Evolutionary conservation across 37 sponge, comb jelly and placozoan genomes (phyloP).

Genomic region (Halisarca cf. caerulea): DNA sequence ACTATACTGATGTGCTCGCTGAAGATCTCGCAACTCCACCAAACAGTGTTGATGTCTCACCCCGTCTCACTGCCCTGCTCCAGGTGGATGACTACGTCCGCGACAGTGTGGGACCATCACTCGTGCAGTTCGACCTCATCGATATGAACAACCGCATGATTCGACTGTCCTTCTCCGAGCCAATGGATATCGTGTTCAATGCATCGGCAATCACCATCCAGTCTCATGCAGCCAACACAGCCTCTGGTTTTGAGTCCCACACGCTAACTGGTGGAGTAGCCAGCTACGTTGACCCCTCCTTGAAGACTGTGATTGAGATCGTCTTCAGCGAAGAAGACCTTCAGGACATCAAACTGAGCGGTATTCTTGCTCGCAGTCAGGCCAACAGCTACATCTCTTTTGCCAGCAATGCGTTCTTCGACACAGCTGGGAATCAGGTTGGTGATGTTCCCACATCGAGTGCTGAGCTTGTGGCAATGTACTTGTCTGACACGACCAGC

Average conservation of each 20-base stretch:
- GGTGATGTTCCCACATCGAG: neutral
- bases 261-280: constrained; percentile 58
- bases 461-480: constrained; percentile 41
- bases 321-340: constrained; percentile 59
- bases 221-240: neutral
- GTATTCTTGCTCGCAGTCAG: constrained; percentile 45
- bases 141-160: constrained; percentile 70
- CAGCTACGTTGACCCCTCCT: constrained; percentile 31
- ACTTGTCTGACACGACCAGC: constrained; percentile 47
- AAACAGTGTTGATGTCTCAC: constrained; percentile 36
- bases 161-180: constrained; percentile 68
- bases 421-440: constrained; percentile 69
- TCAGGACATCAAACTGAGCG: constrained; percentile 51
- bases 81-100: constrained; percentile 42
- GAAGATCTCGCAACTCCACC: constrained; percentile 49
- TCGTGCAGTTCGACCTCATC: constrained; percentile 37
- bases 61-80: constrained; percentile 25
- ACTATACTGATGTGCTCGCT: constrained; percentile 62
- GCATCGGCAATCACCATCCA: constrained; percentile 34
- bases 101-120: constrained; percentile 46
- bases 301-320: constrained; percentile 44
- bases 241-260: neutral
- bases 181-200: constrained; percentile 56
- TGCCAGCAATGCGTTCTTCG: constrained; percentile 44
- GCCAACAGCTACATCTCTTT: constrained; percentile 66